These are phyloP conservation scores for Ceraclea dissimilis DNA, from an alignment of 2,888 invertebrate species.

Conservation along the genomic window DNA sequence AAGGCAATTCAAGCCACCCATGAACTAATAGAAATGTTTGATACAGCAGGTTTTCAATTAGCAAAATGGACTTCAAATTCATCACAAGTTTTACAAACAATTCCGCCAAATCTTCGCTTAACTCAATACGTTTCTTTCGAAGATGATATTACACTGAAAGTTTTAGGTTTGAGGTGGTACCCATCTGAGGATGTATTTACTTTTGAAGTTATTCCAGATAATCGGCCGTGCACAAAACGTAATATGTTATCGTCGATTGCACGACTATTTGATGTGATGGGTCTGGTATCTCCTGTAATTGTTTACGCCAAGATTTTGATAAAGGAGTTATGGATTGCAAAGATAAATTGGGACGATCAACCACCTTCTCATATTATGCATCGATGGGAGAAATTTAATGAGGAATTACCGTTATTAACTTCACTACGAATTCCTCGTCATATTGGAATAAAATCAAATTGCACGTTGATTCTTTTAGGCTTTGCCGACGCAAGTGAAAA, in stretches of 20 bases:
- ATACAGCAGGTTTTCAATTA: no score
- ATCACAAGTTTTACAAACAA: no score
- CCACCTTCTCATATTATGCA: background rate
- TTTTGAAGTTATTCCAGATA: no score
- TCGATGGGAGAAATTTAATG: background rate
- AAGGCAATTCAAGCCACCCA: no score
- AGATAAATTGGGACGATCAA: background rate
- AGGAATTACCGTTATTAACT: background rate
- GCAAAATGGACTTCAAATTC: no score
- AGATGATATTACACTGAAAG: no score
- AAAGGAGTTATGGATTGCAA: background rate
- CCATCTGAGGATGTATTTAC: no score
- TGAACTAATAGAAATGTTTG: no score
- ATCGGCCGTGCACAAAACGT: background rate
- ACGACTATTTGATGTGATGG: background rate
- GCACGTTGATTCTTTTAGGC: background rate
- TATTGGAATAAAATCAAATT: no score
- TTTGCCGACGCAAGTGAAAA: background rate
- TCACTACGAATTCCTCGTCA: background rate
- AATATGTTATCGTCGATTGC: background rate
- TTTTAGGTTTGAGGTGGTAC: no score
- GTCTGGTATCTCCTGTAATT: background rate
- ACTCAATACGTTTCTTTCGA: no score
- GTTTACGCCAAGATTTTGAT: background rate
- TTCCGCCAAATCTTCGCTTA: no score